These are phyloP conservation scores for Microcaecilia unicolor DNA, from an alignment of 2,797 vertebrate species.

Conservation along the genomic window DNA sequence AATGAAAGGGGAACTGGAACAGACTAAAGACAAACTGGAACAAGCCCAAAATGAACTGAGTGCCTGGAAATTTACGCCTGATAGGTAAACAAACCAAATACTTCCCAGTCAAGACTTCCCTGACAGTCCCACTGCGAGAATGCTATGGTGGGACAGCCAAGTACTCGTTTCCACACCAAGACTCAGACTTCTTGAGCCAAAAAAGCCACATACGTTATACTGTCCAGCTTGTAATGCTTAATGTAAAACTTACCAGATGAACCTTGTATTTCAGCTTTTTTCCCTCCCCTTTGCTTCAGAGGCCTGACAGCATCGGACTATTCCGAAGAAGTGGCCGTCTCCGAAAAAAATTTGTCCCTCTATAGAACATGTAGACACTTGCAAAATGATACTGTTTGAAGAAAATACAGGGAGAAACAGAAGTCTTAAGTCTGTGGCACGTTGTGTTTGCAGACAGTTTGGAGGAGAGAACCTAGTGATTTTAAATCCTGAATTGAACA, in stretches of 20 bases:
- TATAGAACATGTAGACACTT: conserved; percentile 82
- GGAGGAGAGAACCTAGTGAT: conserved; percentile 77
- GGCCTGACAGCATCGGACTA: conserved; percentile 93
- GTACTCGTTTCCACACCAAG: conserved; percentile 94
- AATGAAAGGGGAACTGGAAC: conserved; percentile 99
- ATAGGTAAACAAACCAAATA: conserved; percentile 99
- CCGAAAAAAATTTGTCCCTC: conserved; percentile 63
- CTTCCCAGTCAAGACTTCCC: conserved; percentile 96
- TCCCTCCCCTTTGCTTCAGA: conserved; percentile 80
- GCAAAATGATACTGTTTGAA: conserved; percentile 73
- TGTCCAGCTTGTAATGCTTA: conserved; percentile 90
- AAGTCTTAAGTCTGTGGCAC: conserved; percentile 80
- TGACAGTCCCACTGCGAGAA: conserved; percentile 94
- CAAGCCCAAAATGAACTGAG: conserved; percentile 99
- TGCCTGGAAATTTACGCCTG: conserved; percentile 99
- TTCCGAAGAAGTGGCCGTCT: conserved; percentile 95
- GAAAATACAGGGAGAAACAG: conserved; percentile 77
- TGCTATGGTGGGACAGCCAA: conserved; percentile 95
- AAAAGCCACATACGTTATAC: conserved; percentile 82
- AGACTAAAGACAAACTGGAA: conserved; percentile 99
- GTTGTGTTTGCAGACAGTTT: conserved; percentile 78
- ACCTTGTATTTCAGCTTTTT: conserved; percentile 97
- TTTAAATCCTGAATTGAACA: conserved; percentile 85
- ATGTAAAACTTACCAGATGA: conserved; percentile 96
- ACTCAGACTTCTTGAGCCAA: conserved; percentile 97